These are phyloP conservation scores for Lerista edwardsae DNA, from an alignment of 2,797 vertebrate species.

Conservation along the genomic window DNA sequence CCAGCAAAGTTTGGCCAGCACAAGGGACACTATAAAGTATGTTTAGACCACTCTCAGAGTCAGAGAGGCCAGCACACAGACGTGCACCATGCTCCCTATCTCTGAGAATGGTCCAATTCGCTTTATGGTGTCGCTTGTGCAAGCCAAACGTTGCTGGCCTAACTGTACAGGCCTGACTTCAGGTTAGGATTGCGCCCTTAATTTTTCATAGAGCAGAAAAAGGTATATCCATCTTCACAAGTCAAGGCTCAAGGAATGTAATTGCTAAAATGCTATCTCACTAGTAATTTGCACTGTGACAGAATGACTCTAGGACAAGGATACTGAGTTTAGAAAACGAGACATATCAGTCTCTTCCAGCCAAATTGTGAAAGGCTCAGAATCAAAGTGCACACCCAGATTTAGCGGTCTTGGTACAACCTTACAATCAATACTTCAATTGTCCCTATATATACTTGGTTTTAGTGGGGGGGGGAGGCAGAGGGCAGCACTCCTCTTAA, in stretches of 20 bases:
- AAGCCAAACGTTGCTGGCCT: too few relatives aligned
- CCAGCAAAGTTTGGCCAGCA: too few relatives aligned
- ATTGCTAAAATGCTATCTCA: slow-evolving; percentile 6
- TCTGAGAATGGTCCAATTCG: too few relatives aligned
- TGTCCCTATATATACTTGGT: too few relatives aligned
- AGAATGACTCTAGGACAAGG: background rate
- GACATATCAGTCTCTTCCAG: background rate
- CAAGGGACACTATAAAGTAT: too few relatives aligned
- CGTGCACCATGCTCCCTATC: too few relatives aligned
- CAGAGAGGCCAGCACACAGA: too few relatives aligned
- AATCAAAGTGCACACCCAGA: background rate
- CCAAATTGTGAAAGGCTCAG: background rate
- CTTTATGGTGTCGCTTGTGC: too few relatives aligned
- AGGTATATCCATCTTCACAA: background rate
- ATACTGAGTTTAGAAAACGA: background rate
- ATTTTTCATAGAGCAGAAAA: background rate
- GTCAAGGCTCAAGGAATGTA: background rate
- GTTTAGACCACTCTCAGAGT: too few relatives aligned
- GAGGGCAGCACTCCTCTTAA: background rate
- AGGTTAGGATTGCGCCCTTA: too few relatives aligned
- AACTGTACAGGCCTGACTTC: too few relatives aligned
- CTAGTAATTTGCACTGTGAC: background rate
- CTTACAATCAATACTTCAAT: background rate
- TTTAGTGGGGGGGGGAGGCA: too few relatives aligned
- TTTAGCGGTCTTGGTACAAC: background rate